phyloP scores from a whole-genome alignment of 2,113 vertebrate genomes.

The Probosciger aterrimus region DNA sequence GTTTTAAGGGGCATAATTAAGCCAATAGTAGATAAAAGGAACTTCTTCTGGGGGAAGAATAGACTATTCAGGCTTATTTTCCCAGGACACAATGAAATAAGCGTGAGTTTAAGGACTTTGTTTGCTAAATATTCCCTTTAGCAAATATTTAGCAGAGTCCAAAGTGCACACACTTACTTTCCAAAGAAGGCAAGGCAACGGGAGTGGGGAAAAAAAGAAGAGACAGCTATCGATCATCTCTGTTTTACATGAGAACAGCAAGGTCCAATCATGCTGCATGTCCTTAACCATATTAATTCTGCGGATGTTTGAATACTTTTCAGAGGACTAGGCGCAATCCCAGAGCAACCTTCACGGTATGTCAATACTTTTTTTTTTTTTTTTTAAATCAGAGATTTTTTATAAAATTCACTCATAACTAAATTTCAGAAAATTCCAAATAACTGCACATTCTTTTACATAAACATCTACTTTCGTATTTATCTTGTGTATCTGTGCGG shows the following conservation, averaged over 20 bases:
- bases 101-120: neutral
- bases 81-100: neutral
- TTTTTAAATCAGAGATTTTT: neutral
- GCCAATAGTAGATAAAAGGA: neutral
- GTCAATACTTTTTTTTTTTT: neutral
- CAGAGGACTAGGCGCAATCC: neutral
- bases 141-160: neutral
- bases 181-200: neutral
- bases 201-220: neutral
- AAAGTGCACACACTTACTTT: neutral
- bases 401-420: neutral
- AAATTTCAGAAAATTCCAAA: neutral
- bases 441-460: neutral
- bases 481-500: neutral
- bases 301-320: neutral
- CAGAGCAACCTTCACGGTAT: neutral
- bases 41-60: neutral
- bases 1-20: neutral
- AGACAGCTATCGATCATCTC: neutral
- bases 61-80: neutral
- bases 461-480: neutral
- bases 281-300: neutral
- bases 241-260: neutral
- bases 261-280: neutral
- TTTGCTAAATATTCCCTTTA: neutral